Evolutionary conservation across 2,888 invertebrate species (phyloP).

Genomic region (Metallyticus violacea): DNA sequence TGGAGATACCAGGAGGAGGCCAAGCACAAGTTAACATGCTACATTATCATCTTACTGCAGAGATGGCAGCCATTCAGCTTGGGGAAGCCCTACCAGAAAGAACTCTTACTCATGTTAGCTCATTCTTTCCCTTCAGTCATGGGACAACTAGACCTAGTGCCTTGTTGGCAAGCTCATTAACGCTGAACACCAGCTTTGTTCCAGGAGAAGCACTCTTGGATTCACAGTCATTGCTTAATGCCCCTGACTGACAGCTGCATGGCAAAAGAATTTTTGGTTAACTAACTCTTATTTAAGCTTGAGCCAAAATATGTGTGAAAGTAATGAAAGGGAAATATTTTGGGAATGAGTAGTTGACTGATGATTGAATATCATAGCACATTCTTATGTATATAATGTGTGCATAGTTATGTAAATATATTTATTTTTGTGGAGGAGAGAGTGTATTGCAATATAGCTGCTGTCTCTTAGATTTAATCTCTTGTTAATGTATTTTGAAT

Average conservation of each 20-base stretch:
- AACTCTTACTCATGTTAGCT: slow-evolving; percentile 36
- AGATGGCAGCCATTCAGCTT: slow-evolving; percentile 37
- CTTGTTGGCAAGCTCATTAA: slow-evolving; percentile 43
- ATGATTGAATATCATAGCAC: too few relatives aligned
- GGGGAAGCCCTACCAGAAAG: background rate
- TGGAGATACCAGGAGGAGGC: slow-evolving; percentile 69
- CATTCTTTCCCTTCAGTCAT: slow-evolving; percentile 52
- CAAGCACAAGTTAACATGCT: slow-evolving; percentile 43
- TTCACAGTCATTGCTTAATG: slow-evolving; percentile 67
- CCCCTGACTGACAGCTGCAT: slow-evolving; percentile 54
- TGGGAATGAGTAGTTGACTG: background rate
- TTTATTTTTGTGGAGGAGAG: background rate
- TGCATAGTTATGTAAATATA: background rate
- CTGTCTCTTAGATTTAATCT: background rate
- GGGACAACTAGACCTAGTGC: slow-evolving; percentile 15
- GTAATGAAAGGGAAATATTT: background rate
- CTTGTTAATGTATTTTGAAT: background rate
- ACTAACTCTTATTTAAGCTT: background rate
- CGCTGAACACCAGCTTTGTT: slow-evolving; percentile 58
- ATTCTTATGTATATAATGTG: background rate
- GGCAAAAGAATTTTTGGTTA: background rate
- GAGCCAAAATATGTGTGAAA: background rate
- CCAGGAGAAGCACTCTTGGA: slow-evolving; percentile 63
- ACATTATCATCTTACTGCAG: slow-evolving; percentile 45
- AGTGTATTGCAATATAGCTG: background rate